Conservation (phyloP, 2,113 vertebrate genomes). For the Oreochromis niloticus region DNA sequence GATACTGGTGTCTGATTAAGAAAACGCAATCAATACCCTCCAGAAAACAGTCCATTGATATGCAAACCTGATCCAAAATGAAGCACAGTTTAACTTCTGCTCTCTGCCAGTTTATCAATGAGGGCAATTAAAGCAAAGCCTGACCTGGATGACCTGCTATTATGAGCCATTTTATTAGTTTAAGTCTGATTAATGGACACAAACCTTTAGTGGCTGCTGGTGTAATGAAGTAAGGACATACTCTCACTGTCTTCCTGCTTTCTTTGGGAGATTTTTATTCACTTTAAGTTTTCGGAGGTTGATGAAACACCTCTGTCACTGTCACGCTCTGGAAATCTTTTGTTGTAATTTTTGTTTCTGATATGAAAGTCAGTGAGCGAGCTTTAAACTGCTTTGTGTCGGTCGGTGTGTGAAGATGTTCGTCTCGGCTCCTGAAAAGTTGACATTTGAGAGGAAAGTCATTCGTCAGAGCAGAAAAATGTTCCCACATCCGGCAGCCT, state of each 20-base stretch:
- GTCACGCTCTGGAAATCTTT: not conserved
- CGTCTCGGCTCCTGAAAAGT: not conserved
- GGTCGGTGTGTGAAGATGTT: not conserved
- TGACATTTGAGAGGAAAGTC: not conserved
- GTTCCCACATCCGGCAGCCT: not conserved
- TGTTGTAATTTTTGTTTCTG: not conserved
- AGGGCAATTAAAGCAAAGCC: not conserved
- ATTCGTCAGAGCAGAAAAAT: not conserved
- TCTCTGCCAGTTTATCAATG: not conserved
- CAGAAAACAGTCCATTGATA: not conserved
- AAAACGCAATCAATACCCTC: not conserved
- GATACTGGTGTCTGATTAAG: not conserved
- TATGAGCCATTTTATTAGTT: not conserved
- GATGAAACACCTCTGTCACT: not conserved
- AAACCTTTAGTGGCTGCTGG: not conserved
- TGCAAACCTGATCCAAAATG: not conserved
- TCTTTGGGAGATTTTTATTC: not conserved
- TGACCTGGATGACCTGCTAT: not conserved
- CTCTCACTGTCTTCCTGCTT: not conserved
- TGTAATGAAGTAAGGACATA: not conserved
- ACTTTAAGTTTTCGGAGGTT: not conserved
- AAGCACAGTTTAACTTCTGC: not conserved
- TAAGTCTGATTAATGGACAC: not conserved
- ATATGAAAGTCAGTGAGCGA: not conserved
- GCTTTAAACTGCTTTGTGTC: not conserved